These are phyloP conservation scores for Trissolcus japonicus DNA, from an alignment of 2,888 invertebrate species.

Conservation along the genomic window DNA sequence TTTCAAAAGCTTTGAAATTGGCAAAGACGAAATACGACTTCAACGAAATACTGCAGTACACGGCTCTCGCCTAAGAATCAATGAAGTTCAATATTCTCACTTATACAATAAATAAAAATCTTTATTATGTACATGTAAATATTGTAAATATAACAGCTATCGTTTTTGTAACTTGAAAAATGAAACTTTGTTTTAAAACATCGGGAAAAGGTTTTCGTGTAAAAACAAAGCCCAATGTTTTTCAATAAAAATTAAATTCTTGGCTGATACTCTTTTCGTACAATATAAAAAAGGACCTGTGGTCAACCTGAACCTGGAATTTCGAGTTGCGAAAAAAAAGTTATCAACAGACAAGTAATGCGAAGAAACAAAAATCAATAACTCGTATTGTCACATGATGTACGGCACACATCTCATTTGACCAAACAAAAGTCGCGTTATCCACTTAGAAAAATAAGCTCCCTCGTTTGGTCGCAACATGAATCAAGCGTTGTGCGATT, in stretches of 20 bases:
- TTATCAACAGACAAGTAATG: not conserved
- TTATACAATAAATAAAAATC: constrained; percentile 17
- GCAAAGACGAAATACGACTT: constrained; percentile 4
- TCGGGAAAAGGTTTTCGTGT: not conserved
- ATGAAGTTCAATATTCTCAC: constrained; percentile 1
- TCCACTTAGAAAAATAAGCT: constrained; percentile 28
- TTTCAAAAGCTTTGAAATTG: constrained; percentile 10
- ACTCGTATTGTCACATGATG: constrained; percentile 13
- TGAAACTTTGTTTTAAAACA: constrained; percentile 3
- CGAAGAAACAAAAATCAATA: constrained; percentile 6
- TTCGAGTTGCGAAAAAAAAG: not conserved
- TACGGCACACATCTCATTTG: not conserved
- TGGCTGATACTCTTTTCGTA: constrained; percentile 16
- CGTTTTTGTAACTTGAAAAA: constrained; percentile 1
- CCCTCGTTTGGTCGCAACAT: no score
- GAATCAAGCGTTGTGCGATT: not conserved
- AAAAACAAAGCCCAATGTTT: constrained; percentile 2
- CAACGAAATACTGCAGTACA: no score
- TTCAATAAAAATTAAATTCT: constrained; percentile 19
- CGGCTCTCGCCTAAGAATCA: not conserved
- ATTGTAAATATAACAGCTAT: constrained; percentile 15
- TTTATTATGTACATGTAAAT: constrained; percentile 22
- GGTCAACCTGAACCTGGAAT: constrained; percentile 30
- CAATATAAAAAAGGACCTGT: constrained; percentile 15
- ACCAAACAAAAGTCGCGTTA: not conserved